Conservation (phyloP, 2,888 invertebrate genomes). For the Dolichomitus sp. region DNA sequence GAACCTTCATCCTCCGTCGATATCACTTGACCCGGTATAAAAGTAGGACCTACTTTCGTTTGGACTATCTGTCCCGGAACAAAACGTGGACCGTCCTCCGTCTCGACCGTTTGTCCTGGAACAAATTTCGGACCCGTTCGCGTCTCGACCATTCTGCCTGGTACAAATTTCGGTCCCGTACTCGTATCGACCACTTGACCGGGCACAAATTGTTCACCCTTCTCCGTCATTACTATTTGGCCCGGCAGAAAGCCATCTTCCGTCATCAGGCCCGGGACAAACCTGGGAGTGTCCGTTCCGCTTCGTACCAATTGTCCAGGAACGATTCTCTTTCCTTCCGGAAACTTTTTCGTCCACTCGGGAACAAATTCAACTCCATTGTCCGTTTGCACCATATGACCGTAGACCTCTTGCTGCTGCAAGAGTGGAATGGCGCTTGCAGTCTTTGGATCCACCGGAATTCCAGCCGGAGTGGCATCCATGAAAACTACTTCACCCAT, state of each 20-base stretch:
- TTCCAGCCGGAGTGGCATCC: slow-evolving; percentile 87
- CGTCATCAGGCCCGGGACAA: slow-evolving; percentile 91
- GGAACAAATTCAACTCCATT: slow-evolving; percentile 91
- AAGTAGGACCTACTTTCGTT: slow-evolving; percentile 92
- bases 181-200: slow-evolving; percentile 91
- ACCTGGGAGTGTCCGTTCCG: slow-evolving; percentile 89
- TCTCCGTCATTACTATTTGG: slow-evolving; percentile 90
- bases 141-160: slow-evolving; percentile 92
- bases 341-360: slow-evolving; percentile 85
- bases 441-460: slow-evolving; percentile 88
- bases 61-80: slow-evolving; percentile 93
- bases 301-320: slow-evolving; percentile 90
- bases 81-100: slow-evolving; percentile 91
- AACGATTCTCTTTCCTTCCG: slow-evolving; percentile 88
- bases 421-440: slow-evolving; percentile 87
- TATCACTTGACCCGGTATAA: slow-evolving; percentile 93
- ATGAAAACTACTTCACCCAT: slow-evolving; percentile 88
- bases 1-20: slow-evolving; percentile 88
- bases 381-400: slow-evolving; percentile 90
- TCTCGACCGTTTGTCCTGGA: slow-evolving; percentile 92
- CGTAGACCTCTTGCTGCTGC: slow-evolving; percentile 87
- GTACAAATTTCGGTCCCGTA: slow-evolving; percentile 91
- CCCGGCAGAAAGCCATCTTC: slow-evolving; percentile 91
- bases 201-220: slow-evolving; percentile 91
- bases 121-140: slow-evolving; percentile 90